Evolutionary conservation across 1,140 invertebrate species (phyloP), one percentile per base, ranked within the genome.

Genomic region (Adelges cooleyi): DNA sequence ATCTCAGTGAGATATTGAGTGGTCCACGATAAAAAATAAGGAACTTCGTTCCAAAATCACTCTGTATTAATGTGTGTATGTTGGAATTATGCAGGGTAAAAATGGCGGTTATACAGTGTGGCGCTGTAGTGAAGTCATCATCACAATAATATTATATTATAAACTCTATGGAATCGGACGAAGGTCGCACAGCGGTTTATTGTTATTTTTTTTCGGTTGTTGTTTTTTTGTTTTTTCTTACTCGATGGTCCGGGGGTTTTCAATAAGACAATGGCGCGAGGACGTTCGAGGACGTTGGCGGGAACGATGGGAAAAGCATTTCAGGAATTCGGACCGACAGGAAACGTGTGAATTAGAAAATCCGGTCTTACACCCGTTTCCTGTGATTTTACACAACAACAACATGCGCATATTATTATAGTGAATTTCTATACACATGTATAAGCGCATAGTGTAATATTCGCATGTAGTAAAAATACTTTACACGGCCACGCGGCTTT

Each of bases 291-390:
- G 56, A 62, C 56, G 56, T 33, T 38, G 10, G 52, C 52, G 36
- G 18, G 18, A 38, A 56, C 23, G 40, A 42, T 62, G 56, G 56
- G 56, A 62, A 62, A 62, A 62, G 25, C 25, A 46, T 62, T 46
- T 62, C 25, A 48, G 56, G 56, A 62, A 62, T 62, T 62, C 42
- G 42, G 56, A 46, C 56, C 1, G 42, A 62, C 56, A 48, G 56
- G 56, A 62, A 62, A 62, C 27, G 56, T 48, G 42, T 62, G 56
- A 62, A 62, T 62, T 62, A 62, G 56, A 62, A 62, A 62, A 62
- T 46, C 56, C 42, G 56, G 23, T n/a, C 40, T 9, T 62, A 17
- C 42, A 5, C 18, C 15, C 15, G 10, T 44, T 44, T 44, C n/a
- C n/a, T 44, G 10, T 44, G 4, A n/a, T 33, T 62, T 62, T 48